A percentile compares a stretch with the other conserved stretches of the same genome.
Evolutionary conservation across 2,113 vertebrate species (phyloP).

Genomic region (Chaetops frenatus): DNA sequence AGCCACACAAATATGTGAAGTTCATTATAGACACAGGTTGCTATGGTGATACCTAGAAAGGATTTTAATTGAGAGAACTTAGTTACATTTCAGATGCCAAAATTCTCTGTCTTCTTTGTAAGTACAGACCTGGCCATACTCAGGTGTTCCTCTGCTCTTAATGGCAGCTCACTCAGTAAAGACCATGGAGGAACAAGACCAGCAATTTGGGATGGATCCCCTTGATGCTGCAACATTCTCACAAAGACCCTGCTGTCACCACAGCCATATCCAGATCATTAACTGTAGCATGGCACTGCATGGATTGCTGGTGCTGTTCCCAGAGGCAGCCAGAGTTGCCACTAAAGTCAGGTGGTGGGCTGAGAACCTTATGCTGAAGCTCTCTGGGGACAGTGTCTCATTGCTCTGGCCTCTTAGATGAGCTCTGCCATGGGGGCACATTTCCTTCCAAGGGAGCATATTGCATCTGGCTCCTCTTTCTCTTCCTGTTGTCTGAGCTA

Average conservation of each 20-base stretch:
- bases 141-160: not conserved
- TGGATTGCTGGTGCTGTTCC: not conserved
- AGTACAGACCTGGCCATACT: not conserved
- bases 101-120: not conserved
- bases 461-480: not conserved
- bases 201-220: not conserved
- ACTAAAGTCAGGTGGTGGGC: not conserved
- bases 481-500: not conserved
- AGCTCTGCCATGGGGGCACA: not conserved
- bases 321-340: not conserved
- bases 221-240: not conserved
- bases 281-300: not conserved
- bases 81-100: not conserved
- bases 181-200: not conserved
- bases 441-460: not conserved
- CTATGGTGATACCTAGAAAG: slow-evolving; percentile 21
- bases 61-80: slow-evolving; percentile 17
- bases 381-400: not conserved
- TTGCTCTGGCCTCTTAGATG: not conserved
- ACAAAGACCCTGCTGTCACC: not conserved
- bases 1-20: not conserved
- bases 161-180: not conserved
- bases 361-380: not conserved
- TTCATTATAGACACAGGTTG: slow-evolving; percentile 23
- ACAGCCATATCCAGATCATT: not conserved